Base-by-base conservation (phyloP, 2,888 invertebrate genomes). In the Plusia festucae region DNA sequence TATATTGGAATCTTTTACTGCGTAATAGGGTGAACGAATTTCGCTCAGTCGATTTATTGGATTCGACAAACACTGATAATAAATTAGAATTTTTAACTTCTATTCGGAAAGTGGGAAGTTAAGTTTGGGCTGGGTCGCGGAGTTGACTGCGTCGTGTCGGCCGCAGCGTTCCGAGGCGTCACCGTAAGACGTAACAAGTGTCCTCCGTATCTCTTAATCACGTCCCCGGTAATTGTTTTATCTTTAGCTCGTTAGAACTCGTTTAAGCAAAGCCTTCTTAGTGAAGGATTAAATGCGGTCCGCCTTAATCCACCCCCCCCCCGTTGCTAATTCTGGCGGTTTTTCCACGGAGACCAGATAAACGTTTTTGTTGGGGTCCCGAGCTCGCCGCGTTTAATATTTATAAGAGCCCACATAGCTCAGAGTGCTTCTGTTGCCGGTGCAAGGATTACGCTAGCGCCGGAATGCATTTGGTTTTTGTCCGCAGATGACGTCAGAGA, bases 251-350 rank as follows among this genome's bases (percentile, higher is more conserved):
- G 94, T 94, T 95, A 95, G 94, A 93, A 94, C 94, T 94, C 94
- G 94, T 94, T 95, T 94, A 94, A 95, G 94, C 91, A 95, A 94
- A 95, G 95, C 94, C 95, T 94, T 94, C 95, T 95, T 95, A 94
- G 93, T 93, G 94, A 94, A 94, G 95, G 95, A 95, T 95, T 95
- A 94, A 94, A 93, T 93, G 93, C 91, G 94, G 95, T 90, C 92
- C 91, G 91, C 93, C 91, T 90, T 94, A 93, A 95, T 93, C 93
- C 93, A 90, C 92, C 93, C 92, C 91, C 92, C 91, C 24, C 91
- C 93, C 87, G 90, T 89, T 91, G 93, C 93, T 94, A 95, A 95
- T 94, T 94, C 94, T 91, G 91, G 89, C 87, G 92, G 93, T 95
- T 94, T 95, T 95, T 95, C 93, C 89, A 88, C 90, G 88, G 90